Evolutionary conservation across 2,113 vertebrate species (phyloP), one percentile per base, ranked within the genome.

Genomic region (Caranx melampygus): DNA sequence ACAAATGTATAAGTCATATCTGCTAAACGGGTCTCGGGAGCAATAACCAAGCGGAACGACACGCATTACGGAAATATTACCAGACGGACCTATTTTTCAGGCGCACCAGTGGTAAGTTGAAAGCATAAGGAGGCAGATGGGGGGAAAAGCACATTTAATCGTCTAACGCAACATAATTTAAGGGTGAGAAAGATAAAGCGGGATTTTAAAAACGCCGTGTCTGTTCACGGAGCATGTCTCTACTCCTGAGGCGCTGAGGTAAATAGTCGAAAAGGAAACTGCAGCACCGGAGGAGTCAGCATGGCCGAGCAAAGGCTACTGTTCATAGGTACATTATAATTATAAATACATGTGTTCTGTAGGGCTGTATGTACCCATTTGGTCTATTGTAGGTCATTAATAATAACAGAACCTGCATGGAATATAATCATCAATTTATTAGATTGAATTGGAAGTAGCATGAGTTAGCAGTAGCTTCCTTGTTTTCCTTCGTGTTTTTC

Each of bases 281-380:
- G 8, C 49, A 49, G 4, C 31, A 9, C 45, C 20, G 52, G 54
- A 72, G 9, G 52, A 33, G 37, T 16, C 47, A 82, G 65, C 78
- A 89, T 92, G 92, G 52, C 64, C 26, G 90, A 90, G 57, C 47
- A 78, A 16, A 81, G 45, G 18, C 74, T 79, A 69, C 37, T 81
- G 62, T 71, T 80, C 51, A 60, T 90, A 57, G 92, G 92, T 93
- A 91, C 31, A 21, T 54, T 49, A 31, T 34, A 1, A 52, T 26
- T 51, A 26, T 37, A 1, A 37, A 44, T 35, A 33, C 16, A 40
- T 4, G 18, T 12, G 6, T 33, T 12, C 14, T 3, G 49, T 14
- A n/a, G 12, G 4, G 7, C 16, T 59, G 13, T 34, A 21, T 42
- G 3, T 7, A 40, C 7, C 7, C 40, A 6, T 42, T 0, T 42